Conservation (phyloP, 2,113 vertebrate species). For the Anthoscopus minutus region DNA sequence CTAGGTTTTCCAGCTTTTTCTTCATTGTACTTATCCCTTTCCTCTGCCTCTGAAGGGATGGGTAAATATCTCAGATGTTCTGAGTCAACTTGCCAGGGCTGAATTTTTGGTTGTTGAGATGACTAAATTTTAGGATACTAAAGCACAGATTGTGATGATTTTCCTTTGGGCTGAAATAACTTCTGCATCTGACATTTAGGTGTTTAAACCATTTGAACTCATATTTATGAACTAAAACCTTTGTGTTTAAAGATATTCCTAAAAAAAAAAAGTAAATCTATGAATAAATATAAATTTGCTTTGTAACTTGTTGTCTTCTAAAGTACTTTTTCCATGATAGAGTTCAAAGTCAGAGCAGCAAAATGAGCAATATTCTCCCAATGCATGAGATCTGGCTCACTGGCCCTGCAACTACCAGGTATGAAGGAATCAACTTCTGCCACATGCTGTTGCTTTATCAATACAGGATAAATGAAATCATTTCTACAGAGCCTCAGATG, state of each 20-base stretch:
- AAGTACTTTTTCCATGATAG: neutral
- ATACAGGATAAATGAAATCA: neutral
- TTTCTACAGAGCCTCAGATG: neutral
- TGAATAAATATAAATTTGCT: neutral
- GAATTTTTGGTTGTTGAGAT: neutral
- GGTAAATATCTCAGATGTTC: neutral
- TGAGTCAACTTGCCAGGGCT: neutral
- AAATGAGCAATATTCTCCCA: neutral
- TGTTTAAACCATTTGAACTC: neutral
- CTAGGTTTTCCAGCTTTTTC: neutral
- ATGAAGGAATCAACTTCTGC: neutral
- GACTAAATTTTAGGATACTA: neutral
- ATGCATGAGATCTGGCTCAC: neutral
- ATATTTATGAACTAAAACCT: neutral
- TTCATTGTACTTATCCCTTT: neutral
- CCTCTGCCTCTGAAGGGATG: neutral
- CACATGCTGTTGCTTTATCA: neutral
- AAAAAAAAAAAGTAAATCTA: neutral
- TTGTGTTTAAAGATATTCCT: neutral
- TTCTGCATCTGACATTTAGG: neutral
- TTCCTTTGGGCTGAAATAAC: neutral
- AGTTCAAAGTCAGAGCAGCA: neutral
- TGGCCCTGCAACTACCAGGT: neutral
- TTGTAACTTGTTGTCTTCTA: neutral
- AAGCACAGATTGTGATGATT: neutral